phyloP scores from a whole-genome alignment of 2,113 vertebrate genomes.

The Psettodes erumei region DNA sequence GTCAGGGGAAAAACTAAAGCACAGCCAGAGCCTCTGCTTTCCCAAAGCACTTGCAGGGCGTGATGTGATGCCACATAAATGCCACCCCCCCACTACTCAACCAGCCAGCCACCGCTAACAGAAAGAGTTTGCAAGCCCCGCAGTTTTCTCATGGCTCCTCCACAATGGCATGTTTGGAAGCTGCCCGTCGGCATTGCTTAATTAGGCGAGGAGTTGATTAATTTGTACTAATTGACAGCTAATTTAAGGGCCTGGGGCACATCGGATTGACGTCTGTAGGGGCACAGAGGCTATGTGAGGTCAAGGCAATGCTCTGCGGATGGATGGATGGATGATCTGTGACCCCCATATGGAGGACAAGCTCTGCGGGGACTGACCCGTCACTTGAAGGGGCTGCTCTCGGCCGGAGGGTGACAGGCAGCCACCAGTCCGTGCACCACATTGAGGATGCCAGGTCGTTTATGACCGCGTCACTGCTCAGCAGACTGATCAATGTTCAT shows the following conservation, averaged over 20 bases:
- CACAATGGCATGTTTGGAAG: conserved; percentile 93
- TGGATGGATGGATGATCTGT: conserved; percentile 21
- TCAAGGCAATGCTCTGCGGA: conserved; percentile 81
- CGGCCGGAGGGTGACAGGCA: conserved; percentile 64
- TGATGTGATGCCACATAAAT: conserved; percentile 71
- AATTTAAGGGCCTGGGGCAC: conserved; percentile 94
- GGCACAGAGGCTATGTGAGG: conserved; percentile 85
- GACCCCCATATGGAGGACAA: conserved; percentile 53
- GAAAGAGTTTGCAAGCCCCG: conserved; percentile 89
- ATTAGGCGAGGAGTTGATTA: conserved; percentile 99
- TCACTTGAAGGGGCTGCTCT: conserved; percentile 47
- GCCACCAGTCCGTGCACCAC: conserved; percentile 58
- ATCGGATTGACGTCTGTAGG: conserved; percentile 94
- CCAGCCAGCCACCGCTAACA: conserved; percentile 82
- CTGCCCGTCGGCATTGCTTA: conserved; percentile 96
- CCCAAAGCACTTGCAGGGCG: conserved; percentile 63
- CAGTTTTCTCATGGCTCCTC: conserved; percentile 93
- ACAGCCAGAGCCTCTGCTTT: conserved; percentile 54
- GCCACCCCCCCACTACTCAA: background rate
- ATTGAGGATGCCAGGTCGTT: conserved; percentile 67
- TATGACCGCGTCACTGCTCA: conserved; percentile 55
- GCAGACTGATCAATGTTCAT: conserved; percentile 53
- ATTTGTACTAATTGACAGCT: conserved; percentile 99
- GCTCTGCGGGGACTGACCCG: conserved; percentile 58
- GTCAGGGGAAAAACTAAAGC: conserved; percentile 62